Base-by-base conservation (phyloP, 2,113 vertebrate genomes). In the Jaculus jaculus region DNA sequence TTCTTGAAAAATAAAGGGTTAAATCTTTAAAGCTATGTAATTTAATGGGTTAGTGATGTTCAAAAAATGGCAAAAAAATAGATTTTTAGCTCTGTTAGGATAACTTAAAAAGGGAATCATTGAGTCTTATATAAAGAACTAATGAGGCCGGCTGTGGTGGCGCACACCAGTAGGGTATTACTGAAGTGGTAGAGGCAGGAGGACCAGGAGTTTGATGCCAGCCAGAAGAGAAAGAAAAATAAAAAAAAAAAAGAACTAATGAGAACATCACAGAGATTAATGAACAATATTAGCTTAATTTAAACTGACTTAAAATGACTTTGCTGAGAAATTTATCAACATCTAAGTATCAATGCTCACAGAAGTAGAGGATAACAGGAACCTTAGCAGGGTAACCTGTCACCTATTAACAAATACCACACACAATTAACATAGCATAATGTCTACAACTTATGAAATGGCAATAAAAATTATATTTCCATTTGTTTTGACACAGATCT, bases 1-100 rank as follows among this genome's bases (percentile, higher is more conserved):
- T 51, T 80, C 32, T 72, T 90, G 24, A 88, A 86, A 92, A 93
- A 72, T 42, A 68, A 93, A 92, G 20, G 15, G 28, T 42, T 51
- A 86, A 9, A 89, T 42, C 20, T 92, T 88, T 79, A 73, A 88
- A 86, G 74, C 4, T 47, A 11, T 74, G 60, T 34, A 16, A 79
- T 42, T 81, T 89, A 90, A 87, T 73, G 37, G 84, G n/a, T 74
- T 86, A 71, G n/a, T 68, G 15, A 89, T 72, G 54, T 28, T 81
- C 30, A 94, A 61, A 91, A 79, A 91, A 92, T n/a, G 9, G 60
- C 13, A 37, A 42, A 42, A 39, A n/a, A n/a, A n/a, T 5, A 71
- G 28, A 60, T 26, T 60, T 92, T 32, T 88, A 86, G 47, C 60
- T 87, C 12, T 15, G 3, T 73, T 78, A 68, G 54, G 92, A 89